These are phyloP conservation scores for Timandra comae DNA, from an alignment of 2,888 invertebrate species.

Conservation along the genomic window DNA sequence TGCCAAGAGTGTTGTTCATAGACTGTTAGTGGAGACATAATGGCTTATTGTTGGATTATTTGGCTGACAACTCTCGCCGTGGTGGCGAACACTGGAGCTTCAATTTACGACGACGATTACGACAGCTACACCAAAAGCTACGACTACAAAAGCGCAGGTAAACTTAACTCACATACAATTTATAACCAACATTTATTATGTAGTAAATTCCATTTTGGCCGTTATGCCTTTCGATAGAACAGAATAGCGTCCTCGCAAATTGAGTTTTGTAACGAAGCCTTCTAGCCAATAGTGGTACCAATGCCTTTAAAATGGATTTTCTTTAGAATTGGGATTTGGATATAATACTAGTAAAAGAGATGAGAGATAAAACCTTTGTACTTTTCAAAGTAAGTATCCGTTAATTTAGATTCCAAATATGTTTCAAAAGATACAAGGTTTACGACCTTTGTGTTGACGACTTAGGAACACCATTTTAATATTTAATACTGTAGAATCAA, in stretches of 20 bases:
- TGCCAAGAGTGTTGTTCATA: constrained; percentile 24
- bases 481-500: too few species aligned
- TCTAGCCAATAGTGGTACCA: constrained; percentile 30
- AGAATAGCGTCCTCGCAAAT: constrained; percentile 35
- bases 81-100: constrained; percentile 39
- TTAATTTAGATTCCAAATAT: too few species aligned
- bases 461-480: too few species aligned
- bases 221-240: constrained; percentile 35
- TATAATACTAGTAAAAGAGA: constrained; percentile 12
- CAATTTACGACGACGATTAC: constrained; percentile 67
- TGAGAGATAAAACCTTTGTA: too few species aligned
- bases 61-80: constrained; percentile 42
- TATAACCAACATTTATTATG: constrained; percentile 4
- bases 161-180: constrained; percentile 27
- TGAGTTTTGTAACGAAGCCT: constrained; percentile 43
- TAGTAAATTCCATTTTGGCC: constrained; percentile 23
- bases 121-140: constrained; percentile 60
- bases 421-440: too few species aligned
- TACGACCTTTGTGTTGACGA: too few species aligned
- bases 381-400: too few species aligned
- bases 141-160: constrained; percentile 63
- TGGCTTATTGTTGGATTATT: constrained; percentile 47
- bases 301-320: constrained; percentile 31
- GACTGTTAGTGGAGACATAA: constrained; percentile 27
- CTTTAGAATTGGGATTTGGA: constrained; percentile 21